phyloP scores from a whole-genome alignment of 2,797 vertebrate species.

The Microcaecilia unicolor region DNA sequence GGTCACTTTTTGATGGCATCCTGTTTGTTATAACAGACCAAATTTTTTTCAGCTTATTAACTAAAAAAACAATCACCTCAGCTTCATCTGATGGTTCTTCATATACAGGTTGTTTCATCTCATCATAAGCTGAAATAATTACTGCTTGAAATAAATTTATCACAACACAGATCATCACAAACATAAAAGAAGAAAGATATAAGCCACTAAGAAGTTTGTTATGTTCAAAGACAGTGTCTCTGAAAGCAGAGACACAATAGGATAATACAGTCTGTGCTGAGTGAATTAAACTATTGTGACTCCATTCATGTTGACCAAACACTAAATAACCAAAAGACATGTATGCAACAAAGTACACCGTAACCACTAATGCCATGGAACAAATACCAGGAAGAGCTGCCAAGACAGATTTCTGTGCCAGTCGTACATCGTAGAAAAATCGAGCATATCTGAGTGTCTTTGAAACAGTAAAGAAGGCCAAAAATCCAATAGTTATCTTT shows the following conservation, averaged over 20 bases:
- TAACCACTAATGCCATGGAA: slow-evolving; percentile 26
- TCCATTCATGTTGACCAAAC: slow-evolving; percentile 45
- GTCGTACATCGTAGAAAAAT: slow-evolving; percentile 22
- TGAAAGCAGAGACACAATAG: slow-evolving; percentile 36
- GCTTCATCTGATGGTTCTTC: slow-evolving; percentile 40
- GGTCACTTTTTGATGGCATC: not conserved
- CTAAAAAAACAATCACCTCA: slow-evolving; percentile 22
- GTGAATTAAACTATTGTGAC: slow-evolving; percentile 26
- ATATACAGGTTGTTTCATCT: slow-evolving; percentile 24
- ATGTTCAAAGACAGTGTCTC: slow-evolving; percentile 14
- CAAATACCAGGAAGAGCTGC: slow-evolving; percentile 23
- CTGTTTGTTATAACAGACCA: slow-evolving; percentile 1
- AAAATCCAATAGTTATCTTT: slow-evolving; percentile 22
- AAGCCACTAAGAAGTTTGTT: slow-evolving; percentile 24
- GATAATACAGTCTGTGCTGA: slow-evolving; percentile 37
- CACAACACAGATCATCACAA: slow-evolving; percentile 39
- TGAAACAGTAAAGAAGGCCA: slow-evolving; percentile 33
- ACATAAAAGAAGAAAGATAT: slow-evolving; percentile 34
- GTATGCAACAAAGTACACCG: slow-evolving; percentile 25
- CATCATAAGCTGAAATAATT: slow-evolving; percentile 29
- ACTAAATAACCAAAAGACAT: slow-evolving; percentile 36
- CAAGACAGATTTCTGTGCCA: slow-evolving; percentile 30
- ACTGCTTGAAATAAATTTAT: slow-evolving; percentile 39
- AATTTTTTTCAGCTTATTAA: not conserved
- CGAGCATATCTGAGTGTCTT: slow-evolving; percentile 38